Conservation (phyloP, 2,888 invertebrate genomes). For the Trachelus tabidus region DNA sequence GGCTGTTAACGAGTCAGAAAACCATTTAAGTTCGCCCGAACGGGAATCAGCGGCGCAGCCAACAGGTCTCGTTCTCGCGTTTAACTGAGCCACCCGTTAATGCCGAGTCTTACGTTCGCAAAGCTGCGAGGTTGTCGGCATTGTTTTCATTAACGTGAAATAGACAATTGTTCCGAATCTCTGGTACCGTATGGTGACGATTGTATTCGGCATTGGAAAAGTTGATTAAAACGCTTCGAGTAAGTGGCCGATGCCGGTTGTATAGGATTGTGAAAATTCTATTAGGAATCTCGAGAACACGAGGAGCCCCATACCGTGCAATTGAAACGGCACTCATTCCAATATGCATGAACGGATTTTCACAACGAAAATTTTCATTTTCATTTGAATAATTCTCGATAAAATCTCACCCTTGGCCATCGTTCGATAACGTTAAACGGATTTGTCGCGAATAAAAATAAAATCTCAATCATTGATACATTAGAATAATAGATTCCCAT, state of each 20-base stretch:
- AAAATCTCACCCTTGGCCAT: background rate
- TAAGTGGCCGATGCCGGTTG: background rate
- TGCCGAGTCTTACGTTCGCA: background rate
- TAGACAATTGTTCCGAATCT: background rate
- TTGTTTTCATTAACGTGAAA: background rate
- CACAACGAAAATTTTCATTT: background rate
- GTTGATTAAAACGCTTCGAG: background rate
- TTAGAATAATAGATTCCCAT: background rate
- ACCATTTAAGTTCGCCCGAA: conserved; percentile 46
- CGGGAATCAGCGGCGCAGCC: conserved; percentile 21
- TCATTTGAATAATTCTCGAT: conserved; percentile 13
- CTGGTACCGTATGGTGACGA: background rate
- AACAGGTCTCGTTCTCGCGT: background rate
- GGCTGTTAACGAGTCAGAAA: conserved; percentile 39
- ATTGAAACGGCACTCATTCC: background rate
- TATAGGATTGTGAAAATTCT: background rate
- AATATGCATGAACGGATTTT: background rate
- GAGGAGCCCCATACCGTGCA: background rate
- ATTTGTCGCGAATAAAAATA: background rate
- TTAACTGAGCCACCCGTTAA: background rate
- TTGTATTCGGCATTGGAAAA: background rate
- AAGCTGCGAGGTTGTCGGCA: background rate
- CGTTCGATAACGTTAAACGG: background rate
- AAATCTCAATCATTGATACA: background rate
- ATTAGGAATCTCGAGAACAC: background rate